A percentile compares a stretch with the other conserved stretches of the same genome.
phyloP scores from a whole-genome alignment of 2,888 invertebrate species.

The Leptinotarsa peninsularis region DNA sequence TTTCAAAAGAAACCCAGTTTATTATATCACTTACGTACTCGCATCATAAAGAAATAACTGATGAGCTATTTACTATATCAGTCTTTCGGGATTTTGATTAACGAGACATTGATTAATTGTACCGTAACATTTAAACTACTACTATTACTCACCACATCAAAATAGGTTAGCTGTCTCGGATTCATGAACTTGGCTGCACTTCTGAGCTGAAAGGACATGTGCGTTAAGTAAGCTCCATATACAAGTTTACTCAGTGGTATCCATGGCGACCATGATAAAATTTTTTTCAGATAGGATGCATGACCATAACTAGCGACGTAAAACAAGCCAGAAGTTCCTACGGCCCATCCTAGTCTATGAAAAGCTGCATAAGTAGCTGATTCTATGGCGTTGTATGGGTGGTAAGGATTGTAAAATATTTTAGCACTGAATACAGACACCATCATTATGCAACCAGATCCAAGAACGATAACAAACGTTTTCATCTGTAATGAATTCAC shows the following conservation, averaged over 20 bases:
- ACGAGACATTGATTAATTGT: too few species aligned
- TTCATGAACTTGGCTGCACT: constrained; percentile 68
- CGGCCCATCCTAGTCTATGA: constrained; percentile 71
- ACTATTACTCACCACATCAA: constrained; percentile 61
- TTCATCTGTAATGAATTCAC: constrained; percentile 64
- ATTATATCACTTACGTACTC: too few species aligned
- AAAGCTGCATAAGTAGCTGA: constrained; percentile 71
- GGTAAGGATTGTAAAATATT: constrained; percentile 68
- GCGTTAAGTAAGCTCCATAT: constrained; percentile 69
- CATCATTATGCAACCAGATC: constrained; percentile 66
- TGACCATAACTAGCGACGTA: constrained; percentile 70
- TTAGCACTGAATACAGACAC: constrained; percentile 67
- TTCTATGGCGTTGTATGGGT: constrained; percentile 68
- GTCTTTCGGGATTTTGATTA: too few species aligned
- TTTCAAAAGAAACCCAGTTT: too few species aligned
- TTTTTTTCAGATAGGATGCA: constrained; percentile 59
- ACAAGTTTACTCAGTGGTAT: constrained; percentile 72
- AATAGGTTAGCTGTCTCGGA: constrained; percentile 64
- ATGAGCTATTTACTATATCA: too few species aligned
- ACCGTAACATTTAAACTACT: too few species aligned
- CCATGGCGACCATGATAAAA: constrained; percentile 72
- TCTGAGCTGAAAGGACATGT: constrained; percentile 69
- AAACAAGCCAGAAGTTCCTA: constrained; percentile 68
- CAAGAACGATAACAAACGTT: constrained; percentile 64
- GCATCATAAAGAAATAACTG: too few species aligned